Percentiles rank a stretch among this genome's conserved stretches.
phyloP scores from a whole-genome alignment of 2,797 vertebrate genomes.

The Gambusia yucatana region DNA sequence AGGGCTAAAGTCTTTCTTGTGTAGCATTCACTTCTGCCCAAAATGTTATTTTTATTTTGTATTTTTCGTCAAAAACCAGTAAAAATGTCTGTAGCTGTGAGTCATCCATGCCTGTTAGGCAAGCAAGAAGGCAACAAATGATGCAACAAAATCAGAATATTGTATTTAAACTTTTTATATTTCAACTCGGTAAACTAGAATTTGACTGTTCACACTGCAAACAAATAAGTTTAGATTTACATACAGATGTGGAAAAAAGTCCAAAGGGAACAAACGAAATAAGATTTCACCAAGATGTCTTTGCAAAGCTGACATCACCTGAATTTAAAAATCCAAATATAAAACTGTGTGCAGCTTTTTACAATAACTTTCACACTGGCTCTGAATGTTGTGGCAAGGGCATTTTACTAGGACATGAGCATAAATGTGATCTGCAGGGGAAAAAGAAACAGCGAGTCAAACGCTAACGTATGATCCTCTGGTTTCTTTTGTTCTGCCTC shows the following conservation, averaged over 20 bases:
- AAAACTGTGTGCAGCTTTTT: neutral
- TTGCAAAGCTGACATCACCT: neutral
- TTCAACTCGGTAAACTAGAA: slow-evolving; percentile 8
- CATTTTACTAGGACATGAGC: slow-evolving; percentile 21
- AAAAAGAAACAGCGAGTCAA: slow-evolving; percentile 39
- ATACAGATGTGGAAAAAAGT: neutral
- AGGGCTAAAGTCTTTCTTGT: neutral
- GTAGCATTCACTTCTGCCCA: neutral
- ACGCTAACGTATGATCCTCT: slow-evolving; percentile 21
- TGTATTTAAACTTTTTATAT: slow-evolving; percentile 1
- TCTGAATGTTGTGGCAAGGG: slow-evolving; percentile 36
- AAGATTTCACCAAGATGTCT: neutral
- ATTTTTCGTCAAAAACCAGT: slow-evolving; percentile 1
- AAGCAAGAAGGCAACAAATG: slow-evolving; percentile 9
- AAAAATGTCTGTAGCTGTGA: neutral
- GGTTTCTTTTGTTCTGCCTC: slow-evolving; percentile 13
- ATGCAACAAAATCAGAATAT: slow-evolving; percentile 9
- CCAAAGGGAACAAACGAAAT: neutral
- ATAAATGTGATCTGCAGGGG: slow-evolving; percentile 27
- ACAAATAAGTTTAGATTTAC: neutral
- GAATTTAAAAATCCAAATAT: neutral
- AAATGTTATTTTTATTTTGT: neutral
- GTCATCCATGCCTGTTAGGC: slow-evolving; percentile 1
- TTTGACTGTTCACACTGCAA: neutral
- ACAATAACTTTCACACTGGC: neutral